Conservation (phyloP, 2,797 vertebrate species). For the Orientallactaga sibirica region DNA sequence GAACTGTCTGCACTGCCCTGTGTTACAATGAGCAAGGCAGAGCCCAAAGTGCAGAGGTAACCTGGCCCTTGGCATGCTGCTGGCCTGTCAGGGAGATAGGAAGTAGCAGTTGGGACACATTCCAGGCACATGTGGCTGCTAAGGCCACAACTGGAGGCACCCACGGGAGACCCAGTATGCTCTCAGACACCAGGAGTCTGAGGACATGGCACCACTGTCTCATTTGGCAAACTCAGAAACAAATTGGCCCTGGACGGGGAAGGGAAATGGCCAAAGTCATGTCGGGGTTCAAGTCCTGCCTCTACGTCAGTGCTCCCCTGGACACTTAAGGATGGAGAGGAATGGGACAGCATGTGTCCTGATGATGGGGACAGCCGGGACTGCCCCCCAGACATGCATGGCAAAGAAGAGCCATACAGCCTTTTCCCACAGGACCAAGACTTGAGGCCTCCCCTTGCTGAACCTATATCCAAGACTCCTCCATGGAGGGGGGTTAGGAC, state of each 20-base stretch:
- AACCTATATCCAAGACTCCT: not conserved
- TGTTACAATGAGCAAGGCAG: rapidly evolving
- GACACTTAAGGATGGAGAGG: not conserved
- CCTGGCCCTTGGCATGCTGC: not conserved
- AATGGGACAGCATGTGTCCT: rapidly evolving
- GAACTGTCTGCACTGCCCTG: rapidly evolving
- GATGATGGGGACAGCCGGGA: not conserved
- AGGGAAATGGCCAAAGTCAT: not conserved
- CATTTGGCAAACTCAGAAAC: not conserved
- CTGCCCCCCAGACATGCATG: not conserved
- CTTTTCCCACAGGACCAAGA: not conserved
- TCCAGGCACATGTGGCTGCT: not conserved
- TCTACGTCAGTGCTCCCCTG: not conserved
- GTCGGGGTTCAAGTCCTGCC: not conserved
- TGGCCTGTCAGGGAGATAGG: not conserved
- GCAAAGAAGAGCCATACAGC: not conserved
- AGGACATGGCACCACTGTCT: not conserved
- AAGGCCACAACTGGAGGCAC: not conserved
- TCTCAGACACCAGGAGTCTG: not conserved
- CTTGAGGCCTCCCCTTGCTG: not conserved
- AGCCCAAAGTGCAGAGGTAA: not conserved
- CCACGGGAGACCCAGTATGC: not conserved
- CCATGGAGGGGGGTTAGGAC: not conserved
- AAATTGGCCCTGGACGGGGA: no score
- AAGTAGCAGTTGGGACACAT: not conserved